Evolutionary conservation across 2,888 invertebrate species (phyloP), one percentile per base, ranked within the genome.

Genomic region (Lithophane leautieri): DNA sequence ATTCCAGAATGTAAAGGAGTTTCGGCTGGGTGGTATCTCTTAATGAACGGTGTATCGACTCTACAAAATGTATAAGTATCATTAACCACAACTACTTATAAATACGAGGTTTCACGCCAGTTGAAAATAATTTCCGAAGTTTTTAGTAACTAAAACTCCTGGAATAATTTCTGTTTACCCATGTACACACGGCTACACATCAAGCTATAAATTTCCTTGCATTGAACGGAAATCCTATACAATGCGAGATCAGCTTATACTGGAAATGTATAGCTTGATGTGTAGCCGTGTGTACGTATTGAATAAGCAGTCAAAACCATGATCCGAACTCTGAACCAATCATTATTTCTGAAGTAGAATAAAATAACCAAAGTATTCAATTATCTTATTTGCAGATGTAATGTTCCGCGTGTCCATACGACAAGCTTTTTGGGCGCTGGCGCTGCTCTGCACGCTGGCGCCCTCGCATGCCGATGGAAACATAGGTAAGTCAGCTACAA

Each of bases 401-500:
- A 96, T 96, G 96, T 91, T 91, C 92, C 92, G 91, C 89, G 91
- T 90, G 88, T 89, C 89, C 76, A 87, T 91, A 91, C 93, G 95
- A 92, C 93, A 93, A 93, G 94, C 94, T 88, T 88, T 96, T 79
- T 95, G 96, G 96, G 96, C 95, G 96, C 95, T 96, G 93, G 96
- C 94, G 93, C 90, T 95, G 86, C 81, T 95, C 9, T 89, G 93
- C 91, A 86, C 93, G 94, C 95, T 96, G 94, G 96, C 96, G 94
- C 95, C 96, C 92, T 96, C 97, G 92, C 93, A 93, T 85, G 97
- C 97, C 90, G 97, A 97, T 93, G 97, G 97, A 81, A 97, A 97
- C 95, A 97, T 98, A 93, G 98, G 98, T 97, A 91, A 97, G 97
- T 76, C 1, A 25, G 28, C 54, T 40, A 34, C 19, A 42, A 22